A percentile compares a stretch with the other conserved stretches of the same genome.
These are phyloP conservation scores for Megalops atlanticus DNA, from an alignment of 2,113 vertebrate species.

Conservation along the genomic window DNA sequence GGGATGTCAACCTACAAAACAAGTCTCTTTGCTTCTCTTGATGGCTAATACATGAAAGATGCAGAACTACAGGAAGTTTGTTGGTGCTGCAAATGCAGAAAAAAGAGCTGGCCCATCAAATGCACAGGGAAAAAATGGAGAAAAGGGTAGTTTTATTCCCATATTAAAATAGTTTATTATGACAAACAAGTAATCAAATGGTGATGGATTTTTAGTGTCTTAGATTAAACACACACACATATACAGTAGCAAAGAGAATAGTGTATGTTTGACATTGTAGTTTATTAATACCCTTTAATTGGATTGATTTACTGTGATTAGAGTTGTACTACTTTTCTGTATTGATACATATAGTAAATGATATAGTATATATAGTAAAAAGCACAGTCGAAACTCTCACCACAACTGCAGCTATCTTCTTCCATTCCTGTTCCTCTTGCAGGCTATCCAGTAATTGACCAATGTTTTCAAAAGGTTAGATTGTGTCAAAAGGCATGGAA, in stretches of 20 bases:
- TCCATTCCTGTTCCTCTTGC: too few relatives aligned
- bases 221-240: too few relatives aligned
- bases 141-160: not conserved
- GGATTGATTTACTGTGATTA: not conserved
- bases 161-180: not conserved
- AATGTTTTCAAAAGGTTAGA: too few relatives aligned
- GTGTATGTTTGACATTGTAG: not conserved
- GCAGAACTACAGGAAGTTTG: not conserved
- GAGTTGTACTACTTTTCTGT: not conserved
- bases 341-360: not conserved
- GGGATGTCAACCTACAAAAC: not conserved
- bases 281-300: too few relatives aligned
- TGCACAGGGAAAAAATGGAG: not conserved
- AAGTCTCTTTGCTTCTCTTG: not conserved
- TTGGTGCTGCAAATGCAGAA: not conserved
- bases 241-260: not conserved
- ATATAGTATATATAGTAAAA: too few relatives aligned
- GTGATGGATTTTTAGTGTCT: not conserved
- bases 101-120: not conserved
- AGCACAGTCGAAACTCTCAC: too few relatives aligned
- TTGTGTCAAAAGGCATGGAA: too few relatives aligned
- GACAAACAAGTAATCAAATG: not conserved
- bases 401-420: too few relatives aligned
- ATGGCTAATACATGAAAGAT: not conserved
- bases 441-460: too few relatives aligned